Conservation (phyloP, 2,797 vertebrate species). For the Xenopus petersii region DNA sequence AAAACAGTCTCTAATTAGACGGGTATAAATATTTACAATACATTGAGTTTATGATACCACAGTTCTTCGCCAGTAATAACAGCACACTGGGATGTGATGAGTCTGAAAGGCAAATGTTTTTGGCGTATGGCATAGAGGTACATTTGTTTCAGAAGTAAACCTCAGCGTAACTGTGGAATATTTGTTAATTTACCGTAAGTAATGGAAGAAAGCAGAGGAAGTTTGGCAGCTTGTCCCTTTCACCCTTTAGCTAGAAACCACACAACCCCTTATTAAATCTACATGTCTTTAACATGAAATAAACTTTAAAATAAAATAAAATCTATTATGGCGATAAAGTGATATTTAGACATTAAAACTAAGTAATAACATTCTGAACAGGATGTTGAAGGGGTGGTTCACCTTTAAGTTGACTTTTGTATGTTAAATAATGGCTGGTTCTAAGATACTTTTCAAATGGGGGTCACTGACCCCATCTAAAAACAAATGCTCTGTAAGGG, state of each 20-base stretch:
- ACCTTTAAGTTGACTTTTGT: too few relatives aligned
- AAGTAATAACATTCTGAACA: neutral
- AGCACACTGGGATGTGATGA: constrained; percentile 2
- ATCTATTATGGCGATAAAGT: neutral
- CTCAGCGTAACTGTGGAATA: constrained; percentile 10
- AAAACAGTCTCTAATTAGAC: constrained; percentile 8
- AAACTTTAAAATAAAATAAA: neutral
- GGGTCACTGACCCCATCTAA: too few relatives aligned
- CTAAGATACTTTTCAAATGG: too few relatives aligned
- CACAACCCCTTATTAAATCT: neutral
- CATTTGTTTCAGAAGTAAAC: constrained; percentile 12
- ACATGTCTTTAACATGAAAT: neutral
- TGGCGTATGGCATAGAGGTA: constrained; percentile 23
- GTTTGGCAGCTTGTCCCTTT: constrained; percentile 8
- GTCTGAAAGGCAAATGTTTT: constrained; percentile 7
- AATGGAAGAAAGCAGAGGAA: constrained; percentile 16
- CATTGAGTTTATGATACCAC: neutral
- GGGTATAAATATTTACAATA: neutral
- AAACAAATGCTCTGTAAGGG: too few relatives aligned
- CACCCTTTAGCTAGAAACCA: constrained; percentile 1
- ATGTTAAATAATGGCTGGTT: too few relatives aligned
- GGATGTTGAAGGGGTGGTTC: neutral
- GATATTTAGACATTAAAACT: neutral
- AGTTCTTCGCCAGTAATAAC: constrained; percentile 3
- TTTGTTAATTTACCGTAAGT: neutral